Base-by-base conservation (phyloP, 2,797 vertebrate species). In the Onychomys leucogaster region DNA sequence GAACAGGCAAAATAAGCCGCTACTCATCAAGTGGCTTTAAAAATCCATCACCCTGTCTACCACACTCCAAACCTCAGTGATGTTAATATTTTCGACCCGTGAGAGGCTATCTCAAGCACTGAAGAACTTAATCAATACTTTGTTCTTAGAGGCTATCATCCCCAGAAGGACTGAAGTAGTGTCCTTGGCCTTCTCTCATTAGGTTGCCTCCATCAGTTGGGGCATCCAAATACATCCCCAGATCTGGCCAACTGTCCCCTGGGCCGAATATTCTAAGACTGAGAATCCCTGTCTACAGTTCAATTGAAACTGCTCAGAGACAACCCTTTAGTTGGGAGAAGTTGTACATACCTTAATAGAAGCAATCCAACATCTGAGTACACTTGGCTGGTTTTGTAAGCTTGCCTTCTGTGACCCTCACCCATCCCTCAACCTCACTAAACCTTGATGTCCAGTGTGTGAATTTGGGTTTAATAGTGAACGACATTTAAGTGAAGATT, bases 21-120 rank as follows among this genome's bases (percentile, higher is more conserved):
- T 82, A 78, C 65, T 90, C 71, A 65, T 57, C 41, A 94, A 93
- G 3, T 94, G 76, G 21, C n/a, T 90, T 93, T 76, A 87, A 95
- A 81, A 90, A 29, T 37, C 49, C n/a, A 65, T 6, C 5, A 10
- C 41, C 17, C 4, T 87, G 84, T 5, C 43, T 75, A 69, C 65
- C 69, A 65, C 71, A 11, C 75, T 95, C 55, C 61, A 83, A 93
- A 37, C 29, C 10, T 77, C 55, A 63, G 61, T 25, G 27, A 49
- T 25, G 2, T 25, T 34, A 25, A 67, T n/a, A 65, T 91, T 89
- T 85, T 46, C 6, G n/a, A 25, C 29, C 34, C 81, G 37, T 76
- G 7, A 2, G 57, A 46, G 57, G 34, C 57, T 83, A 8, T 91
- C 52, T 17, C 32, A 41, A 87, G 73, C 57, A 2, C 13, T 8